phyloP scores from a whole-genome alignment of 2,797 vertebrate genomes.

The Tympanoctomys barrerae region DNA sequence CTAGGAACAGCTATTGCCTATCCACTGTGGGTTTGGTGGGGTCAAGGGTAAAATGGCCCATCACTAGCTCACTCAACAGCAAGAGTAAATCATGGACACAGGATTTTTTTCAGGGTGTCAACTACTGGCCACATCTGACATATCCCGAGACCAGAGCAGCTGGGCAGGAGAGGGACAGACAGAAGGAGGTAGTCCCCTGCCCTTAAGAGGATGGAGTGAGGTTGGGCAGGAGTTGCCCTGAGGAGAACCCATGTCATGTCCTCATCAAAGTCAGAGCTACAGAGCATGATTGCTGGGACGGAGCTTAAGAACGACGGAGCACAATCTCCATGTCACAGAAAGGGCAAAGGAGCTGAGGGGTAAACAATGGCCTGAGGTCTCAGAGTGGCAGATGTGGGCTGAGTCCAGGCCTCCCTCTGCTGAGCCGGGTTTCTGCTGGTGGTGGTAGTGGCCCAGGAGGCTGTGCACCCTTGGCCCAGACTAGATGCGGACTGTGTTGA shows the following conservation, averaged over 20 bases:
- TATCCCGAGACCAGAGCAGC: conserved; percentile 8
- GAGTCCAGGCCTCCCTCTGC: neutral
- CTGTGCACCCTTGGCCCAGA: fast-evolving
- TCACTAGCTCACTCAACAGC: neutral
- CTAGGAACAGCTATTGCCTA: neutral
- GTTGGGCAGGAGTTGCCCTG: neutral
- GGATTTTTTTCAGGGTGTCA: conserved; percentile 8
- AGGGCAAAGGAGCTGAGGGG: neutral
- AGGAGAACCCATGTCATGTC: conserved; percentile 41
- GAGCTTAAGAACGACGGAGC: neutral
- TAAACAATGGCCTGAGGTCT: conserved; percentile 35
- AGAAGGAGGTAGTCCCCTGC: neutral
- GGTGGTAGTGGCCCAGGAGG: neutral
- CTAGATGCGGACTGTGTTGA: conserved; percentile 97
- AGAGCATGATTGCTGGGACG: neutral
- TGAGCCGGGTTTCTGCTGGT: neutral
- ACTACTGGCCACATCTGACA: neutral
- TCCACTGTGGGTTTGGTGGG: neutral
- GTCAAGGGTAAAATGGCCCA: conserved; percentile 16
- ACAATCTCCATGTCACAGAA: neutral
- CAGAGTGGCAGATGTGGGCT: neutral
- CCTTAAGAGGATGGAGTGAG: conserved; percentile 13
- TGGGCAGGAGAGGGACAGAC: conserved; percentile 29
- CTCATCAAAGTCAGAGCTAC: conserved; percentile 42
- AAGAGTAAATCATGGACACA: neutral